These are phyloP conservation scores for Netelia virgata DNA, from an alignment of 2,888 invertebrate genomes.

Conservation along the genomic window DNA sequence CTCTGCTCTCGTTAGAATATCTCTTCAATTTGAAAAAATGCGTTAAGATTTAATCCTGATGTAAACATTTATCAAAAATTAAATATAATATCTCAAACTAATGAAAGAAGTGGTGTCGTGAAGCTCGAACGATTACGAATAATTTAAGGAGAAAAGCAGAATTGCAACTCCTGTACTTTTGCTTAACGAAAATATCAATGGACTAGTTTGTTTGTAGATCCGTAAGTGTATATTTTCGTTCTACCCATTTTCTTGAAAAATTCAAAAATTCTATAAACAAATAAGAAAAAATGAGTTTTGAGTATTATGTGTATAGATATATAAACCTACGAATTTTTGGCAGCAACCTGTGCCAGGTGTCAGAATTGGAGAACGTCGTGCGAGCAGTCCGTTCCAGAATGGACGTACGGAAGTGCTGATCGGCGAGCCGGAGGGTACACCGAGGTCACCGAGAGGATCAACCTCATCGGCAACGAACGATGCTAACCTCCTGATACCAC, in stretches of 20 bases:
- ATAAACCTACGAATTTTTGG: slow-evolving; percentile 48
- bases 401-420: slow-evolving; percentile 91
- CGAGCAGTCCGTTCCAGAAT: slow-evolving; percentile 89
- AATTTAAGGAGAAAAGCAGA: not conserved
- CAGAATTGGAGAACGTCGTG: slow-evolving; percentile 83
- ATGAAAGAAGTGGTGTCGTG: too few species aligned
- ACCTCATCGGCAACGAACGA: slow-evolving; percentile 83
- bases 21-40: too few species aligned
- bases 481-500: slow-evolving; percentile 78
- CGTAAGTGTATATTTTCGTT: not conserved
- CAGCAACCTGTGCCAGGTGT: slow-evolving; percentile 79
- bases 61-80: too few species aligned
- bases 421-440: slow-evolving; percentile 86
- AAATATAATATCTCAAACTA: too few species aligned
- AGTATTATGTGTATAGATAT: slow-evolving; percentile 3
- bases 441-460: slow-evolving; percentile 84
- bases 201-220: too few species aligned
- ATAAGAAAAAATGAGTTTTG: not conserved
- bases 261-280: not conserved
- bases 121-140: not conserved
- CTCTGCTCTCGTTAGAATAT: too few species aligned
- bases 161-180: not conserved
- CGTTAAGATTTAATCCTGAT: too few species aligned
- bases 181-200: not conserved
- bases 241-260: not conserved